Conservation (phyloP, 2,797 vertebrate species). For the Dryobates pubescens region DNA sequence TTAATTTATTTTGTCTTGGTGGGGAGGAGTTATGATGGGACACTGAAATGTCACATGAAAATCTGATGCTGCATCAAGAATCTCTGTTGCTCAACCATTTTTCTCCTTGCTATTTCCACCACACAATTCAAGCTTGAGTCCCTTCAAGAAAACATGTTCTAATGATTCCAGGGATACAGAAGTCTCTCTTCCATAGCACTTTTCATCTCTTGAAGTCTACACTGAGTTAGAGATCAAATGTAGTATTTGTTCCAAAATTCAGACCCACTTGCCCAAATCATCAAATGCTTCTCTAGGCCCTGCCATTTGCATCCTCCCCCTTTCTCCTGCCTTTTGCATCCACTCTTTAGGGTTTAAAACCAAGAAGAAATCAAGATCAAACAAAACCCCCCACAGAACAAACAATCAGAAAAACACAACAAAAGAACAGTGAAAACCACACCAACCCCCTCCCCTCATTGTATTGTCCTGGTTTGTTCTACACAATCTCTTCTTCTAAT, state of each 20-base stretch:
- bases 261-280: not conserved
- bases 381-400: not conserved
- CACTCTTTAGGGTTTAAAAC: not conserved
- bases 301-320: not conserved
- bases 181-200: not conserved
- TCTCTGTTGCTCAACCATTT: not conserved
- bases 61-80: not conserved
- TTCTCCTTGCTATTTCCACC: not conserved
- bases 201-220: not conserved
- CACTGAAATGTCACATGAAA: not conserved
- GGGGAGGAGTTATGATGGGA: not conserved
- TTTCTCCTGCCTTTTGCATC: not conserved
- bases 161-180: not conserved
- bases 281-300: not conserved
- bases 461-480: not conserved
- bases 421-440: too few relatives aligned
- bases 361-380: not conserved
- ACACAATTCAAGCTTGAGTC: not conserved
- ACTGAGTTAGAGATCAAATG: not conserved
- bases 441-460: not conserved
- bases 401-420: not conserved
- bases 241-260: not conserved
- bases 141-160: not conserved
- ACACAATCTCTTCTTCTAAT: not conserved
- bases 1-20: not conserved